Base-by-base conservation (phyloP, 1,140 invertebrate genomes). In the Sipha flava region DNA sequence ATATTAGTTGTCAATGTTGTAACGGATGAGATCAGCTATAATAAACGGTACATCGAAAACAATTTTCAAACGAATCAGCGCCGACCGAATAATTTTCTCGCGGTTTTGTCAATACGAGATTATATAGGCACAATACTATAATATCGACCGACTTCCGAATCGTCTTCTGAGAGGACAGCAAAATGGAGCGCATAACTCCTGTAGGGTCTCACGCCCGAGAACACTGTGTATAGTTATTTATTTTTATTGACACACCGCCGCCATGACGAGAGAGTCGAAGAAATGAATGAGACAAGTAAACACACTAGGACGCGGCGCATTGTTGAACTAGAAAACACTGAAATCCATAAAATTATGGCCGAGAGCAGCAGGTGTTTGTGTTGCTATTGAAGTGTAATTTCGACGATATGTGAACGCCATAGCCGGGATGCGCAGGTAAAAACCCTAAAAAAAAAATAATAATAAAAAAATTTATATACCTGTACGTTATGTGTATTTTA, bases 341-440 rank as follows among this genome's bases (percentile, higher is more conserved):
- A 52, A 72, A 72, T 49, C 21, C 68, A 72, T 47, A 72, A 72
- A 7, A 31, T 72, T n/a, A 72, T 31, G 45, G 26, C 2, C 45
- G 16, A 16, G 45, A 31, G 26, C 40, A 72, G 68, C 49, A 52
- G 49, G 49, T 52, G 68, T 72, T 23, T 29, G n/a, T 37, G 18
- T 10, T 6, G n/a, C 12, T 72, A 49, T 72, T 47, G 40, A 72
- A 72, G 68, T 72, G 59, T 64, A 47, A 47, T 72, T 72, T 52
- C 14, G 43, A 52, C 34, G 43, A 52, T 52, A 72, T n/a, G 68
- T 52, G 14, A 47, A 49, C 43, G 68, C n/a, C 29, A n/a, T n/a
- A n/a, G 29, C 29, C 29, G 29, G 0, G 16, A 3, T 10, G 29
- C 29, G 29, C 68, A 52, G 45, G 68, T 72, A 72, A 34, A 72